These are phyloP conservation scores for Gastrophysa polygoni DNA, from an alignment of 2,888 invertebrate species.

Conservation along the genomic window DNA sequence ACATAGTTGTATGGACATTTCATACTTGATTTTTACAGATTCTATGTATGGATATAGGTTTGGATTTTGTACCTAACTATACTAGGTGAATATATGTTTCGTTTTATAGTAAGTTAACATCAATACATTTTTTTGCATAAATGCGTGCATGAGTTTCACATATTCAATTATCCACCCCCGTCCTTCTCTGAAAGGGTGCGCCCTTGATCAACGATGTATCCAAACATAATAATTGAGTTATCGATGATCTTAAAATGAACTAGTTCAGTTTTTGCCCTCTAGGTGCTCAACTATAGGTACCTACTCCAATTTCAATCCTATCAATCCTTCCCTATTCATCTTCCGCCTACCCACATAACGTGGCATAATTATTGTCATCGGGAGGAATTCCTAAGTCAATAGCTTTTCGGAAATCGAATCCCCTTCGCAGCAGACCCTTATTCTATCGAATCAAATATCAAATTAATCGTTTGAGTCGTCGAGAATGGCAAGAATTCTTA, in stretches of 20 bases:
- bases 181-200: too few relatives aligned
- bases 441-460: not conserved
- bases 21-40: too few relatives aligned
- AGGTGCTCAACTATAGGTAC: too few relatives aligned
- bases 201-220: too few relatives aligned
- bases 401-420: not conserved
- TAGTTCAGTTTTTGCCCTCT: not conserved
- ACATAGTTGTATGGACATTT: too few relatives aligned
- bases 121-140: too few relatives aligned
- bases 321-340: not conserved
- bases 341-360: not conserved
- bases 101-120: too few relatives aligned
- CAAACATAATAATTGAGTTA: not conserved
- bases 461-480: conserved; percentile 28
- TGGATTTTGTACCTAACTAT: too few relatives aligned
- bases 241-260: not conserved
- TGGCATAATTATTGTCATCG: not conserved
- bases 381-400: not conserved
- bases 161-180: too few relatives aligned
- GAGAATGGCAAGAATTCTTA: conserved; percentile 44
- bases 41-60: too few relatives aligned
- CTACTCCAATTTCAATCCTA: not conserved
- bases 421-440: not conserved
- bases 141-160: too few relatives aligned
- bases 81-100: too few relatives aligned